Base-by-base conservation (phyloP, 1,140 invertebrate species). In the Brachionus paranguensis region DNA sequence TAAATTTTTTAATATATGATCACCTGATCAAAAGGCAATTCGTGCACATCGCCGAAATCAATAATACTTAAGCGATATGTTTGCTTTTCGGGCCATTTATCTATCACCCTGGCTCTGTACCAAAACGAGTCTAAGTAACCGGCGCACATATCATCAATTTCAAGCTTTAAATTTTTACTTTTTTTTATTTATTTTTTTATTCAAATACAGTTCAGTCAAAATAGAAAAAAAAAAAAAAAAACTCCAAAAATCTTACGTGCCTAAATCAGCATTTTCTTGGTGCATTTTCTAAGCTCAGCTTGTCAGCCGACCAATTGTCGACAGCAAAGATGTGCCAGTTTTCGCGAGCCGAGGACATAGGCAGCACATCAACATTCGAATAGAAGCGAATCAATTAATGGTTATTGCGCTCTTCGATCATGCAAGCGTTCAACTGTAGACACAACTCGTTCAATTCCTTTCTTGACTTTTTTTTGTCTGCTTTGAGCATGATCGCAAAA, bases 11-110 rank as follows among this genome's bases (percentile, higher is more conserved):
- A n/a, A n/a, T n/a, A n/a, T n/a, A n/a, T n/a, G n/a, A n/a, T 76
- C 17, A 76, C 72, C 20, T 76, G 43, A 47, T 76, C 72, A 76
- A 43, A 76, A 47, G 41, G 45, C n/a, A 76, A 27, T 29, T 76
- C 72, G n/a, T 76, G 72, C 10, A 76, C 43, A 45, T 76, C 72
- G n/a, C 72, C 72, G 53, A 76, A 76, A 37, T 76, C 72, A 47
- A 76, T 76, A 12, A 76, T 47, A 24, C 45, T 76, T 29, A 76
- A 29, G 45, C 45, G 72, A 76, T 47, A 76, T 12, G 72, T 76
- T 17, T 43, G 72, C 72, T 76, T 76, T 76, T 76, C 72, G 20
- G 72, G 4, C 17, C 20, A 76, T 47, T 76, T 76, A 47, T 76
- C 17, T 2, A 76, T 27, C n/a, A 76, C 45, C 27, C 45, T 47